Evolutionary conservation across 2,888 invertebrate genomes (phyloP).

Genomic region (Limnephilus auricula): DNA sequence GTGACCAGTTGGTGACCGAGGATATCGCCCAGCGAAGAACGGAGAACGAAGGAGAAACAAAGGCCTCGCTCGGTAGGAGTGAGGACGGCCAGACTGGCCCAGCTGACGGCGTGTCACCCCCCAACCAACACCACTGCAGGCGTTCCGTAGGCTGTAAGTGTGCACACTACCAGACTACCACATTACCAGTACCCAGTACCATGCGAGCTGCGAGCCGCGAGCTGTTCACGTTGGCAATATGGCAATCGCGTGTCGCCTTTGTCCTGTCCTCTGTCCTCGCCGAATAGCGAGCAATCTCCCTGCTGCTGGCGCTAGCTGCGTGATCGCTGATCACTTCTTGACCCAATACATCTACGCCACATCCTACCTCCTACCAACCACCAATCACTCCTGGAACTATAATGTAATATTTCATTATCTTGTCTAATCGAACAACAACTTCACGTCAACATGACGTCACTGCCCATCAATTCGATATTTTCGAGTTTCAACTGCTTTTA

Average conservation of each 20-base stretch:
- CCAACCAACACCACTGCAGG: slow-evolving; percentile 1
- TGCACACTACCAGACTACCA: not conserved
- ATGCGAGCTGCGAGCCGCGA: not conserved
- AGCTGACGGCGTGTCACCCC: slow-evolving; percentile 41
- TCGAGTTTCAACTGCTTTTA: slow-evolving; percentile 7
- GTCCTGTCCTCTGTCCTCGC: not conserved
- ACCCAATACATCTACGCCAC: not conserved
- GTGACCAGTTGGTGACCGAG: not conserved
- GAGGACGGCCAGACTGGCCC: not conserved
- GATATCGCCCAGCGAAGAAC: slow-evolving; percentile 10
- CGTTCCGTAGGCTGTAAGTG: slow-evolving; percentile 26
- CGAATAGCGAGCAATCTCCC: too few relatives aligned
- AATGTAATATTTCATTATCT: not conserved
- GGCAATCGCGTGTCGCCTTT: not conserved
- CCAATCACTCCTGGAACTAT: not conserved
- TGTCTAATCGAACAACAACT: not conserved
- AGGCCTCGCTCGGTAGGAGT: not conserved
- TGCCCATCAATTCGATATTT: not conserved
- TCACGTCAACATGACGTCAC: slow-evolving; percentile 39
- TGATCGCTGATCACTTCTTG: too few relatives aligned
- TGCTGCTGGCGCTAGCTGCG: too few relatives aligned
- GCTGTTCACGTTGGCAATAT: not conserved
- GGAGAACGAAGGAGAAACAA: not conserved
- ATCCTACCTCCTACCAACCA: not conserved
- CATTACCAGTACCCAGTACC: not conserved